Evolutionary conservation across 2,888 invertebrate genomes (phyloP).

Genomic region (Sisyra terminalis): DNA sequence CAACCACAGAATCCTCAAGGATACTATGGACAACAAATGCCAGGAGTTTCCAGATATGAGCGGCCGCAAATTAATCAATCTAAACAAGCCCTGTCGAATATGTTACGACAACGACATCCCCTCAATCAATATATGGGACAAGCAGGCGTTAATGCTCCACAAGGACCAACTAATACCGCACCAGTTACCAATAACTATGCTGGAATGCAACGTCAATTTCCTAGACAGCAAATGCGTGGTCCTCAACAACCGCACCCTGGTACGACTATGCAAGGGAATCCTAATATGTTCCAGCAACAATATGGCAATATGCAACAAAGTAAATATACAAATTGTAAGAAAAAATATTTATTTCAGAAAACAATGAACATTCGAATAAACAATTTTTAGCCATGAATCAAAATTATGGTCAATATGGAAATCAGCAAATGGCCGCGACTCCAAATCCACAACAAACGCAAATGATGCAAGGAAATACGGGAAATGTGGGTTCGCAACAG

Average conservation of each 20-base stretch:
- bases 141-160: slow-evolving; percentile 19
- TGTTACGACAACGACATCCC: slow-evolving; percentile 65
- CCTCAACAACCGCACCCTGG: slow-evolving; percentile 22
- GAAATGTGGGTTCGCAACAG: slow-evolving; percentile 12
- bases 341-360: background rate
- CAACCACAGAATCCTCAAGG: slow-evolving; percentile 29
- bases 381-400: slow-evolving; percentile 34
- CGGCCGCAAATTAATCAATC: slow-evolving; percentile 46
- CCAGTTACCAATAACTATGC: slow-evolving; percentile 25
- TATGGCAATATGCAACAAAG: slow-evolving; percentile 45
- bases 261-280: slow-evolving; percentile 24
- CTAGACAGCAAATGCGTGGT: slow-evolving; percentile 27
- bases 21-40: slow-evolving; percentile 32
- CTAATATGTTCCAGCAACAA: slow-evolving; percentile 40
- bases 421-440: slow-evolving; percentile 27
- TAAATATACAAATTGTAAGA: slow-evolving; percentile 19
- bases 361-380: background rate
- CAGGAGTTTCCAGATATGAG: slow-evolving; percentile 30
- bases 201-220: slow-evolving; percentile 30
- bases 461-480: slow-evolving; percentile 18
- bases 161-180: slow-evolving; percentile 22
- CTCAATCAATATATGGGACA: slow-evolving; percentile 30
- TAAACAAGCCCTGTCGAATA: slow-evolving; percentile 73
- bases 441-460: slow-evolving; percentile 20
- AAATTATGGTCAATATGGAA: slow-evolving; percentile 42